Evolutionary conservation across 2,797 vertebrate genomes (phyloP), one percentile per base, ranked within the genome.

Genomic region (Coilia nasus): DNA sequence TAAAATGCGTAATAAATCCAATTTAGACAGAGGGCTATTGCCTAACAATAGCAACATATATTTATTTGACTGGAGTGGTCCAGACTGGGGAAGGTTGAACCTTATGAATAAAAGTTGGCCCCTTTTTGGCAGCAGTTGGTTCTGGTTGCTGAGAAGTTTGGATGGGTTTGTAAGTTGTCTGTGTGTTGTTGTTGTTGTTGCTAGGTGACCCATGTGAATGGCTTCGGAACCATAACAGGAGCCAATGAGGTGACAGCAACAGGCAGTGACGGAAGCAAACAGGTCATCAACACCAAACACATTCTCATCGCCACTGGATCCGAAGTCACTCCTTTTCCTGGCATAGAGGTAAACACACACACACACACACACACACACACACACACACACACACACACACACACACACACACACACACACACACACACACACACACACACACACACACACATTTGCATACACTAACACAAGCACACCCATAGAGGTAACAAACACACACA

Each of bases 221-320:
- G 98, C 6, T 95, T 93, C 81, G 98, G 98, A 83, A 96, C 93
- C 91, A 94, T 99, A 91, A 97, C 96, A 0, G 98, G 98, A 64
- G 99, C 99, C 93, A 99, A 98, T 92, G 97, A 99, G 93, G 97
- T 99, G 86, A 99, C 97, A 0, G 97, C 97, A 88, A 94, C 91
- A 0, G 94, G 94, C 80, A 94, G 91, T 0, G 98, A 99, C 86
- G 98, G 98, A 89, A 95, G 96, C 86, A 95, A 95, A 83, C 97
- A 99, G 87, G 93, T 99, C 88, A 96, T 99, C 90, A 97, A 97
- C 91, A 97, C 96, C n/a, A 99, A 99, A 94, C 99, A 99, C 93
- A 98, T 99, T 88, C 96, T 99, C 17, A 95, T 99, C 83, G 98
- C 98, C 85, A 99, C 98, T 0, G 98, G 98, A 71, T 99, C 98